Evolutionary conservation across 2,113 vertebrate genomes (phyloP).

Genomic region (Eclectus roratus): DNA sequence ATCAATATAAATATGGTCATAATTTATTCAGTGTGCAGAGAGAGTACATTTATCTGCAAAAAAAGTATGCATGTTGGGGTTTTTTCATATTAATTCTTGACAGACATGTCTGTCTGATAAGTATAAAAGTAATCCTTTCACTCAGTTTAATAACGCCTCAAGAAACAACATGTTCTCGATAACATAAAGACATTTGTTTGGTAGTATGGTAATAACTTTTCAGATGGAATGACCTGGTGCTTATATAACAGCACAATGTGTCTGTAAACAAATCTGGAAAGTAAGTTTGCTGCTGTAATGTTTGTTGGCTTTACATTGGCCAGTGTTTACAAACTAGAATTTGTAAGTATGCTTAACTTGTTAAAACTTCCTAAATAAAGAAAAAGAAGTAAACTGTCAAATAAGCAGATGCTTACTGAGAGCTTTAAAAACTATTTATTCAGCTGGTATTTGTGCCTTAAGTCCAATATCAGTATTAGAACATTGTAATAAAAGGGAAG

Average conservation of each 20-base stretch:
- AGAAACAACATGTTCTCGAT: not conserved
- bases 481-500: not conserved
- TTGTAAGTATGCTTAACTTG: not conserved
- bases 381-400: not conserved
- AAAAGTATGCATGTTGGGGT: not conserved
- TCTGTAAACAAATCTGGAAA: not conserved
- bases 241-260: not conserved
- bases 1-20: not conserved
- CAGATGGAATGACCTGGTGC: not conserved
- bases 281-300: not conserved
- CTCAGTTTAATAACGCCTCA: constrained; percentile 26
- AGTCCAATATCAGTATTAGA: not conserved
- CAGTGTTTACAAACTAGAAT: not conserved
- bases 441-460: constrained; percentile 18
- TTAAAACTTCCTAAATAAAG: not conserved
- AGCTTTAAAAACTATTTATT: constrained; percentile 34
- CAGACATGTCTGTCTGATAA: not conserved
- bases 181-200: not conserved
- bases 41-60: not conserved
- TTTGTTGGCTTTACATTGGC: not conserved
- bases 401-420: not conserved
- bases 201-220: not conserved
- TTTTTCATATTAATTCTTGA: constrained; percentile 8
- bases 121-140: constrained; percentile 4
- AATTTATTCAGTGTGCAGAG: not conserved